Evolutionary conservation across 2,888 invertebrate species (phyloP), one percentile per base, ranked within the genome.

Genomic region (Willowsia nigromaculata): DNA sequence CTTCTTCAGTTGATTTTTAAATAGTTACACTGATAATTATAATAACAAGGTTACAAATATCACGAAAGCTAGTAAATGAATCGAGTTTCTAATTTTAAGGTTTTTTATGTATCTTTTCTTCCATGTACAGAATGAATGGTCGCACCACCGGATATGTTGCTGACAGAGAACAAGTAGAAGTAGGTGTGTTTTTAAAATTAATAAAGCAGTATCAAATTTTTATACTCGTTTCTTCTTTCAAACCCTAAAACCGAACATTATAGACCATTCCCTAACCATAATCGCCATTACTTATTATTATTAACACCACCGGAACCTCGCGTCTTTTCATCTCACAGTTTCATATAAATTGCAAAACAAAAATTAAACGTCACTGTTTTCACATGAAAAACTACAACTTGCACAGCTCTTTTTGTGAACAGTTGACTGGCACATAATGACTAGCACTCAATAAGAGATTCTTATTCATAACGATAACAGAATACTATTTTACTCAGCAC

Each of bases 381-480:
- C 76, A 68, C 84, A 68, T 78, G 53, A 76, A 85, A 37, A 85
- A 85, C 76, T 68, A 62, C 37, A 59, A 30, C 43, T 30, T 68
- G 68, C 68, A 68, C 85, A 47, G 74, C 50, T n/a, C n/a, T 65
- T 71, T 85, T 83, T 86, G 90, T 83, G 81, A 91, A 91, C 86
- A 88, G 89, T 90, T 91, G 91, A 91, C 91, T 91, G 91, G 91
- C 91, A 91, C 90, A 88, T 89, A 90, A 91, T 91, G 91, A 91
- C 91, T 91, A 91, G 91, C 91, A 91, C 91, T 90, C 91, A 90
- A 91, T 82, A 91, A 91, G 91, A 91, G 91, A 91, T 91, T 91
- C 91, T 91, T 86, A 89, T 37, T 53, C n/a, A 78, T 53, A 85
- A 82, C 68, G 76, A 87, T 89, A 78, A 78, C 78, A 78, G 53